Conservation (phyloP, 2,113 vertebrate species). For the Ondatra zibethicus region DNA sequence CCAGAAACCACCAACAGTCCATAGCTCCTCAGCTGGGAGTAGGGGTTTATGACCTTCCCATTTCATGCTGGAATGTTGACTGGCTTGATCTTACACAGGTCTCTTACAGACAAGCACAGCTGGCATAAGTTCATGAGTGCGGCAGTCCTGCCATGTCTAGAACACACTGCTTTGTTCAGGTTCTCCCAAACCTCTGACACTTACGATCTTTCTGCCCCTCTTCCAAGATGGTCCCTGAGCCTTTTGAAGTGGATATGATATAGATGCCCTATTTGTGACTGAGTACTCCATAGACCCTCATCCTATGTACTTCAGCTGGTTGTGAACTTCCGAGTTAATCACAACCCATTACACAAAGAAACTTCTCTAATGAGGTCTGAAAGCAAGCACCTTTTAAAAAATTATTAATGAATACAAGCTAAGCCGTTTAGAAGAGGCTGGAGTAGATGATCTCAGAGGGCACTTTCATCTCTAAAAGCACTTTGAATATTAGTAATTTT, state of each 20-base stretch:
- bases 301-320: neutral
- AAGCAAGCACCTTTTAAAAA: neutral
- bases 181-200: neutral
- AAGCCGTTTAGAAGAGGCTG: constrained; percentile 48
- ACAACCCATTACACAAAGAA: neutral
- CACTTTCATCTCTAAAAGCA: constrained; percentile 48
- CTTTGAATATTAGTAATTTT: constrained; percentile 48
- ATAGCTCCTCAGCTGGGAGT: neutral
- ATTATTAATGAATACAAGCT: constrained; percentile 54
- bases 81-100: neutral
- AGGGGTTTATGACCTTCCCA: neutral
- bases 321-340: neutral
- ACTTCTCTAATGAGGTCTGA: neutral
- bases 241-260: neutral
- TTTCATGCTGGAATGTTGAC: neutral
- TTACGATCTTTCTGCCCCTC: neutral
- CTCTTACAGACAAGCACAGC: neutral
- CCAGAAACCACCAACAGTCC: neutral
- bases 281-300: neutral
- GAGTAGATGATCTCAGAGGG: constrained; percentile 53
- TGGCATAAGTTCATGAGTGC: neutral
- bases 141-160: neutral
- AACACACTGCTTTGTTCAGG: neutral
- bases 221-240: neutral
- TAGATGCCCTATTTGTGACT: neutral